Conservation (phyloP, 1,140 invertebrate species). For the Pseudomyrmex dendroicus region DNA sequence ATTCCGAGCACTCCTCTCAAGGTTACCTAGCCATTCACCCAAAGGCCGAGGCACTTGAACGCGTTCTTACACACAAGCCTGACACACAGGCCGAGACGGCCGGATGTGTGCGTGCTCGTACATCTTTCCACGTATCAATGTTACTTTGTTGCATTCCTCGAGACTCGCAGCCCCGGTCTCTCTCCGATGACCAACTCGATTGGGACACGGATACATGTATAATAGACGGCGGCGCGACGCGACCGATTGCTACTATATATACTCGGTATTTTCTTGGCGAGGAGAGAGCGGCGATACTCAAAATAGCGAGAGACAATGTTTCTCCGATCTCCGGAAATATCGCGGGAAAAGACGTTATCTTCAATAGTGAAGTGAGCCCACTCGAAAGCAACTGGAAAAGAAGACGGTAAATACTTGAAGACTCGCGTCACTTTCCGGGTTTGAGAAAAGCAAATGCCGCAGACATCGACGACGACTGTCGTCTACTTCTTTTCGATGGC, state of each 20-base stretch:
- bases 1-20: slow-evolving; percentile 81
- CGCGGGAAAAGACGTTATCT: too few relatives aligned
- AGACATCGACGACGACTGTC: too few relatives aligned
- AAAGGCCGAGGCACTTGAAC: slow-evolving; percentile 77
- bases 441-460: too few relatives aligned
- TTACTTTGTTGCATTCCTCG: slow-evolving; percentile 24
- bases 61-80: slow-evolving; percentile 36
- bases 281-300: background rate
- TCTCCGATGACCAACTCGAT: too few relatives aligned
- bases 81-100: background rate
- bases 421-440: too few relatives aligned
- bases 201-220: slow-evolving; percentile 15
- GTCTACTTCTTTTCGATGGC: background rate
- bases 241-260: slow-evolving; percentile 52
- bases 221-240: slow-evolving; percentile 15
- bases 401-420: too few relatives aligned
- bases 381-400: too few relatives aligned
- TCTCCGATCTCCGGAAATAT: too few relatives aligned
- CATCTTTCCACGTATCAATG: background rate
- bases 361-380: too few relatives aligned
- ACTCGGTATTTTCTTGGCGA: background rate
- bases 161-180: background rate
- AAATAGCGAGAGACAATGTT: too few relatives aligned
- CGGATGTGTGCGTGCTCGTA: background rate
- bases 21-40: slow-evolving; percentile 80